These are phyloP conservation scores for Sarcophaga subvicina DNA, from an alignment of 2,888 invertebrate genomes.

Conservation along the genomic window DNA sequence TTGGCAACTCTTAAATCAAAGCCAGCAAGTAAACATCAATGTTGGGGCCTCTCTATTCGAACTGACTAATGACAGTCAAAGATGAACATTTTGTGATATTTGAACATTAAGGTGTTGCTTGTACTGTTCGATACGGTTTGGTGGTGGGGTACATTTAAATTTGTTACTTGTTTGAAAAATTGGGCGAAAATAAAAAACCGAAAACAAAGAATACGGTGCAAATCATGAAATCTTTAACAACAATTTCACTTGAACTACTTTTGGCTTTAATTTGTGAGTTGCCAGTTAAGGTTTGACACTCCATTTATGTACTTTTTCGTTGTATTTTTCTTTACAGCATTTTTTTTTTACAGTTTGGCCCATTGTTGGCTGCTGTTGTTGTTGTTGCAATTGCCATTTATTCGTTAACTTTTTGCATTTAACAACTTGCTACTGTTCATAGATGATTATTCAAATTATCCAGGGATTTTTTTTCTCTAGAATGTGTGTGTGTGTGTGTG, in stretches of 20 bases:
- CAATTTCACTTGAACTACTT: conserved; percentile 69
- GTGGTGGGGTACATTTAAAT: conserved; percentile 48
- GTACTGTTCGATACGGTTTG: conserved; percentile 57
- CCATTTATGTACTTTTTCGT: conserved; percentile 56
- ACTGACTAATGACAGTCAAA: conserved; percentile 69
- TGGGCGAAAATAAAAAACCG: conserved; percentile 27
- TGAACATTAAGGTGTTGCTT: conserved; percentile 68
- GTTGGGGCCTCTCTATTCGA: conserved; percentile 48
- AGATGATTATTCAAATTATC: conserved; percentile 70
- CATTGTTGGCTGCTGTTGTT: conserved; percentile 47
- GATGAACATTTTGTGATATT: conserved; percentile 69
- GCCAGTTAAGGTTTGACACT: conserved; percentile 69
- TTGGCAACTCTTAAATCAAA: conserved; percentile 30
- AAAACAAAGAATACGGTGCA: conserved; percentile 35
- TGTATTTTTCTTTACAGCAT: conserved; percentile 55
- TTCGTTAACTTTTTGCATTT: conserved; percentile 51
- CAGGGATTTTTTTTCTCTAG: conserved; percentile 57
- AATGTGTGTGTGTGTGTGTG: conserved; percentile 20
- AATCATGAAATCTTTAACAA: conserved; percentile 60
- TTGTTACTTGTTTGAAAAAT: conserved; percentile 37
- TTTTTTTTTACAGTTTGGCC: conserved; percentile 17
- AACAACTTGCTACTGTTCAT: conserved; percentile 69
- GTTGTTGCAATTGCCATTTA: not conserved
- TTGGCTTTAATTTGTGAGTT: conserved; percentile 69
- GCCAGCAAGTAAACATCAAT: conserved; percentile 31